phyloP scores from a whole-genome alignment of 2,797 vertebrate species.

The Danio aesculapii region DNA sequence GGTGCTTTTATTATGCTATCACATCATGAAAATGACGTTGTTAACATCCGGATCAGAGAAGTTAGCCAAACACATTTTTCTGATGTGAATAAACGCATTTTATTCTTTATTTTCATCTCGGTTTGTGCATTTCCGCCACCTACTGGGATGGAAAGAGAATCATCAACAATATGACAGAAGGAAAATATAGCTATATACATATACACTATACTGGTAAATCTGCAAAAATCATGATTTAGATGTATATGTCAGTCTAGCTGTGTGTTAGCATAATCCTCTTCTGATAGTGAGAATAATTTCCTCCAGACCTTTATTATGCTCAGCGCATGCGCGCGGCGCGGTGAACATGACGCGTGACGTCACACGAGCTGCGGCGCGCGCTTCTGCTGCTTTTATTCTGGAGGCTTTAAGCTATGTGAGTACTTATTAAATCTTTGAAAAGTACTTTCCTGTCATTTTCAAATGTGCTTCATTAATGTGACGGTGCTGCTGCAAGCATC shows the following conservation, averaged over 20 bases:
- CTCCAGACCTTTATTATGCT: conserved; percentile 6
- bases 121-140: not conserved
- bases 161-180: no score
- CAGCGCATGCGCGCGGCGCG: no score
- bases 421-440: not conserved
- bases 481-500: not conserved
- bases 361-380: not conserved
- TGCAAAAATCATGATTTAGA: no score
- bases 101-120: not conserved
- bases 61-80: not conserved
- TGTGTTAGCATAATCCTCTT: not conserved
- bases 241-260: not conserved
- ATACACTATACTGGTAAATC: no score
- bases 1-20: not conserved
- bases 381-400: not conserved
- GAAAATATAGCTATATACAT: not conserved
- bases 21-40: not conserved
- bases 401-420: not conserved
- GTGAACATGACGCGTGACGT: not conserved
- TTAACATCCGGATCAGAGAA: not conserved
- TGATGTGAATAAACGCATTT: not conserved
- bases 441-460: not conserved
- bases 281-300: not conserved
- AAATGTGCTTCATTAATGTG: not conserved
- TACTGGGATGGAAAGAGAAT: not conserved